Base-by-base conservation (phyloP, 2,113 vertebrate genomes). In the Archilochus colubris region DNA sequence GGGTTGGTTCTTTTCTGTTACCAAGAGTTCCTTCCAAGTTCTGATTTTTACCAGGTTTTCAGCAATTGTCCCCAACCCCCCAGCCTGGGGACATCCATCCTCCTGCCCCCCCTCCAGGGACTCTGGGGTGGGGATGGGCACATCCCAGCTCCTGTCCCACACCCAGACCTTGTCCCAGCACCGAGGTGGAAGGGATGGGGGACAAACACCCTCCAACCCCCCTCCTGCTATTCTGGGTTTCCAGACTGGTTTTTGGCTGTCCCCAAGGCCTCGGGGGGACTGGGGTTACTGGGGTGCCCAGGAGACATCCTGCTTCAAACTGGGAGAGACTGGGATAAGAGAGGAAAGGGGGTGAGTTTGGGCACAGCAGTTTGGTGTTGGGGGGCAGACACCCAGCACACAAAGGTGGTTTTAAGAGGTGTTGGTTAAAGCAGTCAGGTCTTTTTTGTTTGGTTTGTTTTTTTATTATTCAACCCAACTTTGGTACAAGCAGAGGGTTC, bases 381-480 rank as follows among this genome's bases (percentile, higher is more conserved):
- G 44, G 20, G 67, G 9, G 51, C 10, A 27, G 7, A 4, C 3
- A 46, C 17, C 33, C 36, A 20, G 20, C 2, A 5, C 6, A 95
- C 61, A 95, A 91, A 33, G 14, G 68, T 38, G 36, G 23, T 70
- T 95, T 75, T 84, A 90, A 85, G 72, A 82, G 68, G 54, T 68
- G 68, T 90, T 93, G 70, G 88, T 96, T 95, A 93, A 91, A 95
- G 86, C 86, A 76, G 88, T 93, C 94, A 94, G 85, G 33, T 33
- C 33, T 33, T 33, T 33, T 33, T 33, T 33, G 33, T 33, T 40
- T 40, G 9, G 9, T 40, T 40, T 12, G 12, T 40, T 85, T 54
- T 88, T 92, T 21, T 92, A 95, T 97, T 93, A 96, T 95, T 95
- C 81, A 95, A 89, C 64, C 72, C 90, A 84, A 30, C 80, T 94